A percentile compares a stretch with the other conserved stretches of the same genome.
Conservation (phyloP, 1,140 invertebrate genomes). For the Zaprionus tsacasi region DNA sequence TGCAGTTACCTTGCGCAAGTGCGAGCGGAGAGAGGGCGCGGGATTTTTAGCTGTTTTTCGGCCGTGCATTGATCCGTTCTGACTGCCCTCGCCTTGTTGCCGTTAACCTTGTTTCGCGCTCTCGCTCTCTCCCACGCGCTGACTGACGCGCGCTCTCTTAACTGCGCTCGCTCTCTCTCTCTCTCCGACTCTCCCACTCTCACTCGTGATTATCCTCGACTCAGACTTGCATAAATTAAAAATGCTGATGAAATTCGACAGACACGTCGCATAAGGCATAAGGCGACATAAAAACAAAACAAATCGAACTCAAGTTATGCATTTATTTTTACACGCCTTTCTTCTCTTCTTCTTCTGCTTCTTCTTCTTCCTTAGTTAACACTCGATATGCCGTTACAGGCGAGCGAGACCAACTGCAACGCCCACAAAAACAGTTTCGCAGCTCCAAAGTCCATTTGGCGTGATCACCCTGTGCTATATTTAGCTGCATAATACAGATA, state of each 20-base stretch:
- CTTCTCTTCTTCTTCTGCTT: not conserved
- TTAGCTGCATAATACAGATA: slow-evolving; percentile 2
- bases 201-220: not conserved
- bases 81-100: slow-evolving; percentile 56
- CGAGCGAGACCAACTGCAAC: slow-evolving; percentile 21
- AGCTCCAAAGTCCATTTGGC: slow-evolving; percentile 59
- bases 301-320: slow-evolving; percentile 53
- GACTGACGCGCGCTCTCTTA: not conserved
- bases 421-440: slow-evolving; percentile 53
- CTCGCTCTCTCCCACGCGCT: slow-evolving; percentile 8
- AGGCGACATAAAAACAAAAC: slow-evolving; percentile 25
- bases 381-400: slow-evolving; percentile 53
- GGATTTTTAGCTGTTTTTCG: slow-evolving; percentile 10
- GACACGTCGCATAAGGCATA: slow-evolving; percentile 63
- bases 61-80: slow-evolving; percentile 62
- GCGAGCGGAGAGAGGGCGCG: not conserved
- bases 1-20: slow-evolving; percentile 72
- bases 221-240: slow-evolving; percentile 74
- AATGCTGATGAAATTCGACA: slow-evolving; percentile 78
- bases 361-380: slow-evolving; percentile 22
- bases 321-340: slow-evolving; percentile 68
- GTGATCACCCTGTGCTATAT: slow-evolving; percentile 26
- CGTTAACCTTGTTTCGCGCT: slow-evolving; percentile 57
- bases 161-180: not conserved
- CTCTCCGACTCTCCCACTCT: slow-evolving; percentile 10